Conservation (phyloP, 2,797 vertebrate genomes). For the Tachyglossus aculeatus region DNA sequence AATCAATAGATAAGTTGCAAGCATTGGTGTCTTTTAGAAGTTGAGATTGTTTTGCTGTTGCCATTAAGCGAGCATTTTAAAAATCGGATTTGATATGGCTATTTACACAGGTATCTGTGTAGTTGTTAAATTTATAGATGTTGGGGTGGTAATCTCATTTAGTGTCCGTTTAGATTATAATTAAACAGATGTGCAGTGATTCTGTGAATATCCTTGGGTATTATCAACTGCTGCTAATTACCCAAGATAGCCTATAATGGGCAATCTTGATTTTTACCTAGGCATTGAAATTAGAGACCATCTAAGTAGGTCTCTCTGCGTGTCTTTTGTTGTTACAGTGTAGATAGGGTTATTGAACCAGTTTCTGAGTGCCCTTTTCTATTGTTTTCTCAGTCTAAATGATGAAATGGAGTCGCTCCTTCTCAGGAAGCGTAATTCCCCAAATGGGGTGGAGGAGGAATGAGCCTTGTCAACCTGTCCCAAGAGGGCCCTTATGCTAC, state of each 20-base stretch:
- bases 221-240: conserved; percentile 5
- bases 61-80: conserved; percentile 34
- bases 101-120: conserved; percentile 1
- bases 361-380: too few species aligned
- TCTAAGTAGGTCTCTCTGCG: neutral
- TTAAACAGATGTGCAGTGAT: neutral
- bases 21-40: conserved; percentile 25
- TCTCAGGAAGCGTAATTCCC: too few species aligned
- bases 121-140: conserved; percentile 19
- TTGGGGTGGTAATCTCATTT: conserved; percentile 3
- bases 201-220: neutral
- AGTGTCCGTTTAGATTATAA: conserved; percentile 14
- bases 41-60: conserved; percentile 40
- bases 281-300: neutral
- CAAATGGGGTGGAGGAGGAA: too few species aligned
- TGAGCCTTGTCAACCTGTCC: too few species aligned
- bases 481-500: too few species aligned
- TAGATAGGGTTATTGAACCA: too few species aligned
- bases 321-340: too few species aligned
- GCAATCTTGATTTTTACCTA: neutral
- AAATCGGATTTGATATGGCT: conserved; percentile 18
- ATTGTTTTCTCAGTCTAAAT: too few species aligned
- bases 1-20: conserved; percentile 38
- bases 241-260: neutral
- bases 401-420: too few species aligned